Evolutionary conservation across 2,113 vertebrate genomes (phyloP), one percentile per base, ranked within the genome.

Genomic region (Callipepla californica): DNA sequence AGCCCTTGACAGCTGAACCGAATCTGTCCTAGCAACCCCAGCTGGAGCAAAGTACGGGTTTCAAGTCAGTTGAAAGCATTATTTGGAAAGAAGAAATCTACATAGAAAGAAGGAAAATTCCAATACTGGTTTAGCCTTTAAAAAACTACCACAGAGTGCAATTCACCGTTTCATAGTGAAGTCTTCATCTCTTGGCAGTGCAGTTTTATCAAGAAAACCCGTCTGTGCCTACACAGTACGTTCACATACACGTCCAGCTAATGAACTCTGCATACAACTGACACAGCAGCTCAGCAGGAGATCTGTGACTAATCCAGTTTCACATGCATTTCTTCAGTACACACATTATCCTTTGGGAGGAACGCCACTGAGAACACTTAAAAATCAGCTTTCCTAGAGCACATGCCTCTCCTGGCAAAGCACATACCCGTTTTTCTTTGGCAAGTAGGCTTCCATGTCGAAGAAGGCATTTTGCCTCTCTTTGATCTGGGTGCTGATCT

Each of bases 361-460:
- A 38, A 2, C 55, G 65, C 47, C 0, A 0, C 36, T 69, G 42
- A 1, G 3, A 91, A 45, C 13, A 21, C 22, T 58, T 23, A 7
- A 28, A 79, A 40, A 17, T 6, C 38, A 48, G 61, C 72, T 17
- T 53, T 81, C 30, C 73, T 9, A 14, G 67, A 75, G 83, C 2
- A 0, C 1, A 0, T 0, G 13, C 8, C 65, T 45, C 34, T 44
- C 65, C 0, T 53, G 0, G 45, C 1, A 0, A 47, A 80, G 57
- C 59, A 97, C 98, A 2, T 95, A 99, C 99, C 99, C 98, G 0
- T 99, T 99, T 94, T 97, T 99, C 98, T 99, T 99, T n/a, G 99
- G 99, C 96, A 99, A 97, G 96, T 99, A 99, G 34, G 99, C 98
- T 94, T 99, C 99, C 99, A 99, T 99, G 94, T 99, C 98, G 38